phyloP scores from a whole-genome alignment of 2,113 vertebrate species.

The Myotis yumanensis region DNA sequence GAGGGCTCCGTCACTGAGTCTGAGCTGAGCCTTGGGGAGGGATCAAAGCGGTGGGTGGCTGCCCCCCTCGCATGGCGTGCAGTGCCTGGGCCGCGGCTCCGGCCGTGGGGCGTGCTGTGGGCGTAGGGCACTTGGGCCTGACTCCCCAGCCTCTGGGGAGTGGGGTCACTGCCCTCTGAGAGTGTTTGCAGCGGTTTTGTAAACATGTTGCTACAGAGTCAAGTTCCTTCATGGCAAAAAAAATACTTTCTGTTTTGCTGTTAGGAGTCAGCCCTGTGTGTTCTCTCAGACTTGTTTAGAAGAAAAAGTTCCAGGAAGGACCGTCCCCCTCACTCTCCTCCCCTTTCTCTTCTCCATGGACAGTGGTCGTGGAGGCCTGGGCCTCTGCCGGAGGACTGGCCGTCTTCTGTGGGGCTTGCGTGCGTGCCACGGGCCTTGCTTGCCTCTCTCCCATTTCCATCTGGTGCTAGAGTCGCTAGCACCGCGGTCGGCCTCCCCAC shows the following conservation, averaged over 20 bases:
- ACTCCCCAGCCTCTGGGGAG: background rate
- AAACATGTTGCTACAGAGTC: background rate
- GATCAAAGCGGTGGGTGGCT: background rate
- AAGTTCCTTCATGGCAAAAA: background rate
- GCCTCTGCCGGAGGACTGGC: background rate
- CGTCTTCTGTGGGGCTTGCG: background rate
- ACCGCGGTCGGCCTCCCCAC: too few relatives aligned
- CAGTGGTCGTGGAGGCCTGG: background rate
- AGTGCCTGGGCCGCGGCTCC: background rate
- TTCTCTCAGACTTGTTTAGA: background rate
- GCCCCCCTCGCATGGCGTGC: fast-evolving
- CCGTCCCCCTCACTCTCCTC: background rate
- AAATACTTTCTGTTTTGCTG: background rate
- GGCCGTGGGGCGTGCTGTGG: background rate
- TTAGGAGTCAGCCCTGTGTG: background rate
- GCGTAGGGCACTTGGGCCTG: background rate
- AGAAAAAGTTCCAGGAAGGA: background rate
- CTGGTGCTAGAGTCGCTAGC: background rate
- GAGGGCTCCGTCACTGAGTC: background rate
- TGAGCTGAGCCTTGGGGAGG: background rate
- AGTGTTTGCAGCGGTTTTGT: background rate
- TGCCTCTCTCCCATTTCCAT: fast-evolving
- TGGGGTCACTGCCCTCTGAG: background rate
- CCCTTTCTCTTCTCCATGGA: background rate
- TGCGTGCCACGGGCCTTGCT: background rate